Evolutionary conservation across 2,797 vertebrate species (phyloP).

Genomic region (Phoxinus dragarum): DNA sequence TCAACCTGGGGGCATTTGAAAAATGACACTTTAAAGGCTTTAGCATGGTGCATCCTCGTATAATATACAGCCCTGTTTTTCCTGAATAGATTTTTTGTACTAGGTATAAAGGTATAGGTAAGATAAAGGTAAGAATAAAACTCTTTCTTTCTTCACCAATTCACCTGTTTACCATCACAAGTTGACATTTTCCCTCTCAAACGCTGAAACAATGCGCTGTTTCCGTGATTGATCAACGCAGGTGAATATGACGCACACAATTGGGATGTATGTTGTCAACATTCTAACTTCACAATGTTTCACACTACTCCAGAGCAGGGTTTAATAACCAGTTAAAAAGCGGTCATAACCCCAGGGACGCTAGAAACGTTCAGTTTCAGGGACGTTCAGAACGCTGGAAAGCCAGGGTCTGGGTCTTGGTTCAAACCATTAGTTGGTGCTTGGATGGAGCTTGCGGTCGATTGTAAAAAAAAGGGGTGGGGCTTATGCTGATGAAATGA

Average conservation of each 20-base stretch:
- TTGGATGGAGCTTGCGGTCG: not conserved
- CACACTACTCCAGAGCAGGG: not conserved
- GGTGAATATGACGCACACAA: not conserved
- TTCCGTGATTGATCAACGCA: not conserved
- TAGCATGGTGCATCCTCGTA: not conserved
- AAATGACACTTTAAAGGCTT: not conserved
- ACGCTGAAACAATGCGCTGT: not conserved
- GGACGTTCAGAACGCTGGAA: not conserved
- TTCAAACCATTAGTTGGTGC: not conserved
- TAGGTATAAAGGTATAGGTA: no score
- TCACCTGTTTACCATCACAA: not conserved
- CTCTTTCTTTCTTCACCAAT: not conserved
- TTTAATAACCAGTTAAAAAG: not conserved
- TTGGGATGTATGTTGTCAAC: not conserved
- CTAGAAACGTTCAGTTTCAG: not conserved
- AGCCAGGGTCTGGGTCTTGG: not conserved
- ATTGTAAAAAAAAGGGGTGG: not conserved
- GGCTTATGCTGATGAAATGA: not conserved
- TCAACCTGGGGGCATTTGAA: not conserved
- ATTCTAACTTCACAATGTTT: not conserved
- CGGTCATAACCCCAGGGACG: not conserved
- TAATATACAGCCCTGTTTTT: not conserved
- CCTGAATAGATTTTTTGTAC: not conserved
- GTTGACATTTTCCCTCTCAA: not conserved
- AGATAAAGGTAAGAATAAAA: not conserved